phyloP scores from a whole-genome alignment of 2,797 vertebrate genomes.

The Babyrousa celebensis region DNA sequence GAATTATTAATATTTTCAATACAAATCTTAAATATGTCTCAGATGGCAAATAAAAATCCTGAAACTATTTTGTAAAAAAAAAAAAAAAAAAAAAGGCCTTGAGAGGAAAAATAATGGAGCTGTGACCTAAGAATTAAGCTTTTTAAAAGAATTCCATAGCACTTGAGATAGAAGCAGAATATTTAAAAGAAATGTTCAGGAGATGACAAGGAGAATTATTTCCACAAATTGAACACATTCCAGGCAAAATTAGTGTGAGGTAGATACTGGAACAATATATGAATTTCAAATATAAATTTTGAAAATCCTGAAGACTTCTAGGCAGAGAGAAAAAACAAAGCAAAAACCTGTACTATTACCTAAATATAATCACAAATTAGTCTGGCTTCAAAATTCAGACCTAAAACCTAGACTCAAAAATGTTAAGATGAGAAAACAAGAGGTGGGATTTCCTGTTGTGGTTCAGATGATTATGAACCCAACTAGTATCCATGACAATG shows the following conservation, averaged over 20 bases:
- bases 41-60: not conserved
- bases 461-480: no score
- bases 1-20: conserved; percentile 34
- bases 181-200: conserved; percentile 1
- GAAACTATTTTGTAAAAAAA: not conserved
- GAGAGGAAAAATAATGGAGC: not conserved
- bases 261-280: not conserved
- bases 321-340: not conserved
- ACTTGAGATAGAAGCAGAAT: not conserved
- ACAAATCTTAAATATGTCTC: not conserved
- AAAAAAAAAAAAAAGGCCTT: not conserved
- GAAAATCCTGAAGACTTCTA: not conserved
- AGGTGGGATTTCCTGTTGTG: not conserved
- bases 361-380: not conserved
- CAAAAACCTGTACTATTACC: not conserved
- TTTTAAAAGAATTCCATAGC: not conserved
- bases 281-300: not conserved
- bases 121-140: not conserved
- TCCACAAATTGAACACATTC: conserved; percentile 13
- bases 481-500: no score
- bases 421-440: not conserved
- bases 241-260: not conserved
- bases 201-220: not conserved
- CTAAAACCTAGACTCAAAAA: not conserved
- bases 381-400: not conserved